Evolutionary conservation across 2,113 vertebrate species (phyloP).

Genomic region (Alouatta palliata): DNA sequence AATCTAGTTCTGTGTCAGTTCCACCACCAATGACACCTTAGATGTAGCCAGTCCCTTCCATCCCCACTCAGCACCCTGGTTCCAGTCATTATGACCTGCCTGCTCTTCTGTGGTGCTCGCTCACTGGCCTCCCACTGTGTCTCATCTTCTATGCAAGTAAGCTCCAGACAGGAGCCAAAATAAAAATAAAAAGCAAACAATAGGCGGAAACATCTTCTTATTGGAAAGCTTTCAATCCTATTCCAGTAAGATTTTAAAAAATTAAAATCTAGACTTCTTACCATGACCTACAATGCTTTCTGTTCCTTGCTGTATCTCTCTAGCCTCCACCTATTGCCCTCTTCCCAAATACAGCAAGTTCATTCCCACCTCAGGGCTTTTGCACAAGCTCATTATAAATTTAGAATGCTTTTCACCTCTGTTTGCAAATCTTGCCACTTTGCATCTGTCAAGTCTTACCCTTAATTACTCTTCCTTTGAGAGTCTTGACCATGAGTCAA

Average conservation of each 20-base stretch:
- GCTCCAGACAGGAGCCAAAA: background rate
- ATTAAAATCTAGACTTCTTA: background rate
- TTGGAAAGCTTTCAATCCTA: background rate
- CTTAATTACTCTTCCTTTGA: background rate
- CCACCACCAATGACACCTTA: background rate
- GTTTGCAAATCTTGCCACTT: background rate
- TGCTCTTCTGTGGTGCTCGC: background rate
- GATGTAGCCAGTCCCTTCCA: background rate
- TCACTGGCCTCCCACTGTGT: background rate
- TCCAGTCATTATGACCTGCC: background rate
- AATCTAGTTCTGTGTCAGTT: background rate
- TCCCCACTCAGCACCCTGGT: too few species aligned
- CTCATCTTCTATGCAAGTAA: background rate
- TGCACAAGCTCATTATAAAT: background rate
- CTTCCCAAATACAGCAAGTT: background rate
- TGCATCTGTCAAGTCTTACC: background rate
- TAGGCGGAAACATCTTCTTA: background rate
- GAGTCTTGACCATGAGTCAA: background rate
- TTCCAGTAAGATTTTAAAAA: background rate
- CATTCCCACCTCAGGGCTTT: background rate
- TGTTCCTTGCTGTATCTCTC: fast-evolving
- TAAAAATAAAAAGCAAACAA: background rate
- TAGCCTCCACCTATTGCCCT: background rate
- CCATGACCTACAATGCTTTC: background rate
- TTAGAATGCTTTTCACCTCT: background rate